These are phyloP conservation scores for Ceyx melanurus DNA, from an alignment of 2,113 vertebrate species.

Conservation along the genomic window DNA sequence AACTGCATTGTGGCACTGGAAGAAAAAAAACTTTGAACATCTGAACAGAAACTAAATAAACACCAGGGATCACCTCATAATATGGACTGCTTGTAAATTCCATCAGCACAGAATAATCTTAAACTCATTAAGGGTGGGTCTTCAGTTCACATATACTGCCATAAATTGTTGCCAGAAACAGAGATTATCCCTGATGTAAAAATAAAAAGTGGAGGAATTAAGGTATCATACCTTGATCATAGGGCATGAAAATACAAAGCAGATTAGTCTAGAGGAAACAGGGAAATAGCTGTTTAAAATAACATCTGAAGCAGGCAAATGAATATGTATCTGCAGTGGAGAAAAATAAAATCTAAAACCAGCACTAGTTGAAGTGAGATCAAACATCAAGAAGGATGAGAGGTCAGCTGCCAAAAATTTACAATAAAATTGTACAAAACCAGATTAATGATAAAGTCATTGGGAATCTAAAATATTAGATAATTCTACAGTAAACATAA, in stretches of 20 bases:
- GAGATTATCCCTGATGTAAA: background rate
- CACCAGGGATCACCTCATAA: background rate
- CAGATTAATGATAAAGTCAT: background rate
- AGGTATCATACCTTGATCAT: background rate
- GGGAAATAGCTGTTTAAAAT: background rate
- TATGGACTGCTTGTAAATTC: background rate
- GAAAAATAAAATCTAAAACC: background rate
- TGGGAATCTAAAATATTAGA: background rate
- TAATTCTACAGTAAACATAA: conserved; percentile 4
- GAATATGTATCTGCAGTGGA: background rate
- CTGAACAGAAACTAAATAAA: background rate
- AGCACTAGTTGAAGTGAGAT: background rate
- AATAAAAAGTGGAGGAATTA: background rate
- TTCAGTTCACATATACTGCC: background rate
- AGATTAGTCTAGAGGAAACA: background rate
- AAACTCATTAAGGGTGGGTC: background rate
- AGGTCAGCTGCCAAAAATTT: background rate
- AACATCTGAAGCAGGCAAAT: background rate
- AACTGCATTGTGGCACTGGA: background rate
- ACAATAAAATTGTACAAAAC: background rate
- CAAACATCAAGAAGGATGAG: background rate
- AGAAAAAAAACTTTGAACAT: background rate
- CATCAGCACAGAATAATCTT: background rate
- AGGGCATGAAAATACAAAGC: background rate
- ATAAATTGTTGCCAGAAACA: background rate